Percentiles rank a stretch among this genome's conserved stretches.
Evolutionary conservation across 2,797 vertebrate species (phyloP).

Genomic region (Parauchenoglanis punctatus): DNA sequence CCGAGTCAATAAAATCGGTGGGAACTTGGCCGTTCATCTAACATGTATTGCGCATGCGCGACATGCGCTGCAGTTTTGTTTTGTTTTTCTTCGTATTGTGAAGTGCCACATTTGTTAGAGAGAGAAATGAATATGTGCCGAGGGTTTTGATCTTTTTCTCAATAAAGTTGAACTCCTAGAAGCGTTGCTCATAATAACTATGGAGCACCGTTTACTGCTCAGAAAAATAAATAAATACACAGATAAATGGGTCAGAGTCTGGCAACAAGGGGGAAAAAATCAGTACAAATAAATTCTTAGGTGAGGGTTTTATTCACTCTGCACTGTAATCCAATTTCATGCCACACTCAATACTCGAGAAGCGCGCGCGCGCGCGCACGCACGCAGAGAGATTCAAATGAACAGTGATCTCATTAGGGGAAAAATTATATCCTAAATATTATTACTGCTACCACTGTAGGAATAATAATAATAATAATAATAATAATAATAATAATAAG

Average conservation of each 20-base stretch:
- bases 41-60: slow-evolving; percentile 3
- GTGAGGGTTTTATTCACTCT: slow-evolving; percentile 52
- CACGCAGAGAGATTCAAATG: neutral
- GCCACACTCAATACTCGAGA: slow-evolving; percentile 43
- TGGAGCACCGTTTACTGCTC: neutral
- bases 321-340: slow-evolving; percentile 60
- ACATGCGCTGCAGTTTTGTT: neutral
- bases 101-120: neutral
- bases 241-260: slow-evolving; percentile 49
- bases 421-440: neutral
- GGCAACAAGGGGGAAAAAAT: slow-evolving; percentile 34
- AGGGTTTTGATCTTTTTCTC: neutral
- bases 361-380: neutral
- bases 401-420: neutral
- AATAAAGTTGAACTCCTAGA: neutral
- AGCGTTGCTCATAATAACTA: neutral
- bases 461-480: slow-evolving; percentile 10
- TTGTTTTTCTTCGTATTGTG: neutral
- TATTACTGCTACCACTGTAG: neutral
- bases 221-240: neutral
- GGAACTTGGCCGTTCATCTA: neutral
- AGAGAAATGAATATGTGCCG: neutral
- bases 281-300: slow-evolving; percentile 50
- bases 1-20: neutral
- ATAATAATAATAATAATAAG: neutral